Conservation (phyloP, 2,888 invertebrate species). For the Miltochrista miniata region DNA sequence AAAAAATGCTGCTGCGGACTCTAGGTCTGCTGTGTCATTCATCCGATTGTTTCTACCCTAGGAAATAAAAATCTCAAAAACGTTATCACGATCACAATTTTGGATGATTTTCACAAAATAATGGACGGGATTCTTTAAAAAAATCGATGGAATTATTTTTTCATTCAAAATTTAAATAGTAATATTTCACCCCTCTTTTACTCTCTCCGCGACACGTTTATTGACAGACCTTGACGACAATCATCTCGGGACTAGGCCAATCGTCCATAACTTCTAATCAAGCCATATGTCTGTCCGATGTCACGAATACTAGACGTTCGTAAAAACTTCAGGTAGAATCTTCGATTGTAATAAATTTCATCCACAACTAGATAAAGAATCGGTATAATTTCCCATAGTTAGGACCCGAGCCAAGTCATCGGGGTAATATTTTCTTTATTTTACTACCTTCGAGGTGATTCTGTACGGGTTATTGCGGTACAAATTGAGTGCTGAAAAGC, state of each 20-base stretch:
- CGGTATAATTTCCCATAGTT: conserved; percentile 41
- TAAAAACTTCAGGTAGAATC: conserved; percentile 35
- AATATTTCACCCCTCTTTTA: background rate
- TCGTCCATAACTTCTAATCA: background rate
- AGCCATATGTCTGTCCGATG: conserved; percentile 14
- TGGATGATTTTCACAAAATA: too few species aligned
- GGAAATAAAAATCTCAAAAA: too few species aligned
- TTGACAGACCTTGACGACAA: background rate
- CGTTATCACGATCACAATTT: too few species aligned
- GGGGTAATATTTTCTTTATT: conserved; percentile 33
- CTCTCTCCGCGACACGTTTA: background rate
- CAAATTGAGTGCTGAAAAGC: conserved; percentile 9
- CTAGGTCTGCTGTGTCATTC: too few species aligned
- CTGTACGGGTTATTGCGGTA: background rate
- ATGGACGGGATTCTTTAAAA: too few species aligned
- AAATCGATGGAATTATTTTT: too few species aligned
- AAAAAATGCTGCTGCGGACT: too few species aligned
- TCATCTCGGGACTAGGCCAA: background rate
- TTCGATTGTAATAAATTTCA: conserved; percentile 20
- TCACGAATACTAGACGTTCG: background rate
- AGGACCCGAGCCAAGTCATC: conserved; percentile 49
- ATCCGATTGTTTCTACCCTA: too few species aligned
- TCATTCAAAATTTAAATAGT: too few species aligned
- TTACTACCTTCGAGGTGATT: conserved; percentile 8
- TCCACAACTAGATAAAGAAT: conserved; percentile 24